Evolutionary conservation across 2,888 invertebrate species (phyloP).

Genomic region (Parnassius glacialis): DNA sequence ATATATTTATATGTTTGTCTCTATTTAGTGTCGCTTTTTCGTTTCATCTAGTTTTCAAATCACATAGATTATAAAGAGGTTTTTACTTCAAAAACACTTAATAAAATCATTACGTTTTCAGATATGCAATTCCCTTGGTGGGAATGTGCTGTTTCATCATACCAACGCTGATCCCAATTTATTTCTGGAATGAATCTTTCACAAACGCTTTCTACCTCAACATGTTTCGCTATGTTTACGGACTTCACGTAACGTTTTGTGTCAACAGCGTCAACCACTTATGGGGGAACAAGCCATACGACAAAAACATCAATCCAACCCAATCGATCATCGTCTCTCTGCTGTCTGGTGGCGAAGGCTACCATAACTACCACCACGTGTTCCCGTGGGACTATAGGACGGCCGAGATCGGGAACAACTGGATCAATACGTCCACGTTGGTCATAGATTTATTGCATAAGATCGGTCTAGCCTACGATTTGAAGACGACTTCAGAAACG

Average conservation of each 20-base stretch:
- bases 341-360: not conserved
- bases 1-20: too few species aligned
- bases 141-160: conserved; percentile 75
- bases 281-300: conserved; percentile 67
- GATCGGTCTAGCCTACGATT: conserved; percentile 55
- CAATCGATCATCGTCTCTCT: conserved; percentile 41
- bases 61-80: too few species aligned
- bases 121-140: conserved; percentile 83
- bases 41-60: too few species aligned
- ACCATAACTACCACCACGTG: too few species aligned
- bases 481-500: conserved; percentile 21
- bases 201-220: conserved; percentile 53
- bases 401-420: too few species aligned
- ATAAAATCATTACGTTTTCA: conserved; percentile 31
- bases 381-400: too few species aligned
- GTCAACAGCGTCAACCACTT: conserved; percentile 50
- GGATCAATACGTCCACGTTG: conserved; percentile 37
- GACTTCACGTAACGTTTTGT: conserved; percentile 60
- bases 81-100: too few species aligned
- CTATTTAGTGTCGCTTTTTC: too few species aligned
- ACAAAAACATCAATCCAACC: conserved; percentile 48
- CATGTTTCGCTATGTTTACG: conserved; percentile 75
- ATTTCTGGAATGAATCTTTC: conserved; percentile 79
- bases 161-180: conserved; percentile 66
- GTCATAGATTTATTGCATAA: conserved; percentile 53